phyloP scores from a whole-genome alignment of 2,797 vertebrate genomes.

The Arrhamphus sclerolepis region DNA sequence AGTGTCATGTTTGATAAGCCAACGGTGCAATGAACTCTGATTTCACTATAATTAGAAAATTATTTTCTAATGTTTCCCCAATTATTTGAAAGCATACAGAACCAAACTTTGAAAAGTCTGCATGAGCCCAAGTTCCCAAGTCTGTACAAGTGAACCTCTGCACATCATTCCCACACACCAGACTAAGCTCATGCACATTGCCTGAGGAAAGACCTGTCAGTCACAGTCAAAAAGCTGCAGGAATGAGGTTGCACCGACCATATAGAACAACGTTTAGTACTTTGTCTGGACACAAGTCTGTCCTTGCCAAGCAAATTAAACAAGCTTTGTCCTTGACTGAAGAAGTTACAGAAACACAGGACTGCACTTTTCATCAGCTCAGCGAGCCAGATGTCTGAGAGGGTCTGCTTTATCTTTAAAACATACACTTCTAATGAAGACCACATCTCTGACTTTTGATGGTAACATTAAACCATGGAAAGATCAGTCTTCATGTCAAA shows the following conservation, averaged over 20 bases:
- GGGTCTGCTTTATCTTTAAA: conserved; percentile 36
- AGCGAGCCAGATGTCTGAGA: conserved; percentile 60
- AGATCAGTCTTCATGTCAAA: conserved; percentile 15
- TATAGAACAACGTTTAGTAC: conserved; percentile 49
- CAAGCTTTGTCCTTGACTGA: conserved; percentile 62
- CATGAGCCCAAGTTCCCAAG: conserved; percentile 6
- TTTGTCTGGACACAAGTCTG: conserved; percentile 52
- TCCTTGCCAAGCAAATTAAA: conserved; percentile 73
- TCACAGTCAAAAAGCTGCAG: conserved; percentile 46
- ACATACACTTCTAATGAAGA: conserved; percentile 35
- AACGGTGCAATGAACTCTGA: conserved; percentile 20
- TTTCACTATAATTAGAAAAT: conserved; percentile 14
- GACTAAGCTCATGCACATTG: conserved; percentile 36
- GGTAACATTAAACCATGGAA: conserved; percentile 27
- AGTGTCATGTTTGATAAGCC: conserved; percentile 23
- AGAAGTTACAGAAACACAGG: conserved; percentile 59
- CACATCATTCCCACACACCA: conserved; percentile 41
- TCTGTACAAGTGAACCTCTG: conserved; percentile 32
- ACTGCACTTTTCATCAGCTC: conserved; percentile 56
- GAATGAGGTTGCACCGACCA: conserved; percentile 45
- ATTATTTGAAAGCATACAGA: conserved; percentile 18
- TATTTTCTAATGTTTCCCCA: conserved; percentile 2
- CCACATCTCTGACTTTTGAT: conserved; percentile 32
- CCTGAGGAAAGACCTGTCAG: conserved; percentile 64
- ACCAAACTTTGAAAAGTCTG: conserved; percentile 14